Evolutionary conservation across 30 jellyfish, hydroid and myxozoan genomes (phyloP).

Genomic region (Chrysaora quinquecirrha): DNA sequence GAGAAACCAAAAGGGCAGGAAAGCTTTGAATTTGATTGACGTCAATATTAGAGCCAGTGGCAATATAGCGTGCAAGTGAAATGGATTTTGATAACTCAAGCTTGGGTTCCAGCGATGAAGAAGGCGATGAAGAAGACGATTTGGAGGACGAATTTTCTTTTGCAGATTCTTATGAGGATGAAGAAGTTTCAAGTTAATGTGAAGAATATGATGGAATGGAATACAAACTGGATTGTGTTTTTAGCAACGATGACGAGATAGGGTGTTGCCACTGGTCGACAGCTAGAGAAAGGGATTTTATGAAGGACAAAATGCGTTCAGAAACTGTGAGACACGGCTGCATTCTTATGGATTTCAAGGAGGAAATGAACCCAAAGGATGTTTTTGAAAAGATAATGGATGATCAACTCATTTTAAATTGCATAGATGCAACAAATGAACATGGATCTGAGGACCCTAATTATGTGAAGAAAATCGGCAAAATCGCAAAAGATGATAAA

Average conservation of each 20-base stretch:
- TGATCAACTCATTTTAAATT: not conserved
- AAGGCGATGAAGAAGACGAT: no score
- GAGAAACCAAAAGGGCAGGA: no score
- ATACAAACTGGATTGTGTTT: not conserved
- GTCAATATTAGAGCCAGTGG: no score
- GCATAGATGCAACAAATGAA: not conserved
- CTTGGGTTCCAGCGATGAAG: no score
- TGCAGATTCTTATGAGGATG: no score
- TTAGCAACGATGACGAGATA: not conserved
- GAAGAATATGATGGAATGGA: not conserved
- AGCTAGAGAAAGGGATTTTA: not conserved
- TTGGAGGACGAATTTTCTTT: no score
- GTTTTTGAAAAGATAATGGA: not conserved
- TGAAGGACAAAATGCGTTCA: not conserved
- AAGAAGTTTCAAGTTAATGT: not conserved
- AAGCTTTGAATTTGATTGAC: no score
- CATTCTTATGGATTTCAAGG: not conserved
- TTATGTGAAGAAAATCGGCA: no score
- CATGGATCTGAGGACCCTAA: not conserved
- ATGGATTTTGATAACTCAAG: no score
- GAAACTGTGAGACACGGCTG: not conserved
- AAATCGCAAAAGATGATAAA: not conserved
- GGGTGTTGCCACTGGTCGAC: not conserved
- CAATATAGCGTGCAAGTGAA: no score
- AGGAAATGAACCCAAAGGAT: not conserved